Evolutionary conservation across 2,797 vertebrate genomes (phyloP).

Genomic region (Sparus aurata): DNA sequence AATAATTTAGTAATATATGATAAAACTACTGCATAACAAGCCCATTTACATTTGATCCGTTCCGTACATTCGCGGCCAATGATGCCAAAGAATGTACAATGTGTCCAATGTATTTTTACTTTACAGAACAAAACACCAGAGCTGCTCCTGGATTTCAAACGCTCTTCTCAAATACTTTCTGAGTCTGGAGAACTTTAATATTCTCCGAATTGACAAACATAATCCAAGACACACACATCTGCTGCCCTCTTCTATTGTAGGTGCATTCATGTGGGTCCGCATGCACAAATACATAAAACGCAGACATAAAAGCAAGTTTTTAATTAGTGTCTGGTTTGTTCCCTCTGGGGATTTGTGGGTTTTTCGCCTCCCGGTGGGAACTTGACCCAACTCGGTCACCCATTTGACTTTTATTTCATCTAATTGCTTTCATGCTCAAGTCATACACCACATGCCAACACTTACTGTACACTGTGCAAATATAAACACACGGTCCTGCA

Average conservation of each 20-base stretch:
- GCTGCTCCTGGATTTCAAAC: conserved; percentile 1
- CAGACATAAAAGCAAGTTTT: conserved; percentile 65
- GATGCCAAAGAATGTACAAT: neutral
- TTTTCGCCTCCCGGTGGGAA: conserved; percentile 58
- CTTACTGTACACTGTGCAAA: conserved; percentile 32
- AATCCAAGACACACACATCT: conserved; percentile 50
- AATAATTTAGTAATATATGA: neutral
- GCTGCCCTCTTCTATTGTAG: conserved; percentile 17
- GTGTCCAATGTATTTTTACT: neutral
- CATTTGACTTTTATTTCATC: conserved; percentile 69
- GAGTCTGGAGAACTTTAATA: conserved; percentile 9
- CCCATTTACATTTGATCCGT: neutral
- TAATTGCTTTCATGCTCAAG: conserved; percentile 66
- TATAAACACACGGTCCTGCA: conserved; percentile 25
- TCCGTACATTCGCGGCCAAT: neutral
- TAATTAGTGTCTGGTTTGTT: conserved; percentile 73
- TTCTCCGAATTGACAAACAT: conserved; percentile 27
- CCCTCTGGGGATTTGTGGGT: conserved; percentile 69
- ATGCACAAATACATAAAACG: conserved; percentile 38
- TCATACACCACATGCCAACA: conserved; percentile 32
- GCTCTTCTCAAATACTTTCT: conserved; percentile 2
- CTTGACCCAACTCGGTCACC: conserved; percentile 66
- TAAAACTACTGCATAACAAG: neutral
- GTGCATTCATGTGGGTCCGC: conserved; percentile 20
- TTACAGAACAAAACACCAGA: neutral